Conservation (phyloP, 2,113 vertebrate genomes). For the Laticauda laticaudata region DNA sequence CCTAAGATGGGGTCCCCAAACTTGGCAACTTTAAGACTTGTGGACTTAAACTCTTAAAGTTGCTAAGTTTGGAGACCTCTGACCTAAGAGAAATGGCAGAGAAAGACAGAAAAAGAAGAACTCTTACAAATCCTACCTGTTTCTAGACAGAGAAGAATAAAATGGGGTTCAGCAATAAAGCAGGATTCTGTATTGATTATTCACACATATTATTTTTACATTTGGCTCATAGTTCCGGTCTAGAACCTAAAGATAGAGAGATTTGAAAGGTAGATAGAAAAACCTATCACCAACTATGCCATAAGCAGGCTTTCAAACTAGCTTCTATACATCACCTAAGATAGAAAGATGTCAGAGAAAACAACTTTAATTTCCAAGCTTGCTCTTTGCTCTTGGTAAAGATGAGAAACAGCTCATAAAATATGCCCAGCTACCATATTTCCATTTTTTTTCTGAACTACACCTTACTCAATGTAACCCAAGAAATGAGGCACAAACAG, state of each 20-base stretch:
- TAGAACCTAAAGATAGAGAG: constrained; percentile 57
- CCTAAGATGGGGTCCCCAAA: no score
- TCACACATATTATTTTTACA: constrained; percentile 14
- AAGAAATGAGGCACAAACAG: neutral
- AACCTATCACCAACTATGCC: constrained; percentile 27
- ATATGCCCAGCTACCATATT: neutral
- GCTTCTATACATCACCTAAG: neutral
- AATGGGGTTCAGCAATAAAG: constrained; percentile 38
- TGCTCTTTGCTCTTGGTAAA: neutral
- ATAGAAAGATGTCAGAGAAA: neutral
- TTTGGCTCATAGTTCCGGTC: constrained; percentile 46
- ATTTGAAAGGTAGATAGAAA: constrained; percentile 40
- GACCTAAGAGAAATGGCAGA: neutral
- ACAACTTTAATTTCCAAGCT: neutral
- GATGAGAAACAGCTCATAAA: neutral
- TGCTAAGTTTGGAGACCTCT: no score
- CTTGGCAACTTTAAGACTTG: no score
- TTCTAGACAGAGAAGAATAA: constrained; percentile 52
- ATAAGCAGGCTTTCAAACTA: neutral
- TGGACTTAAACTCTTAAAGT: no score
- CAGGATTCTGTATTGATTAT: constrained; percentile 46
- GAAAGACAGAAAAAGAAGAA: neutral
- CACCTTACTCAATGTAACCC: neutral
- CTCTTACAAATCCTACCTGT: constrained; percentile 62
- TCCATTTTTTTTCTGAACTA: neutral